Evolutionary conservation across 2,113 vertebrate species (phyloP), one percentile per base, ranked within the genome.

Genomic region (Tylochromis polylepis): DNA sequence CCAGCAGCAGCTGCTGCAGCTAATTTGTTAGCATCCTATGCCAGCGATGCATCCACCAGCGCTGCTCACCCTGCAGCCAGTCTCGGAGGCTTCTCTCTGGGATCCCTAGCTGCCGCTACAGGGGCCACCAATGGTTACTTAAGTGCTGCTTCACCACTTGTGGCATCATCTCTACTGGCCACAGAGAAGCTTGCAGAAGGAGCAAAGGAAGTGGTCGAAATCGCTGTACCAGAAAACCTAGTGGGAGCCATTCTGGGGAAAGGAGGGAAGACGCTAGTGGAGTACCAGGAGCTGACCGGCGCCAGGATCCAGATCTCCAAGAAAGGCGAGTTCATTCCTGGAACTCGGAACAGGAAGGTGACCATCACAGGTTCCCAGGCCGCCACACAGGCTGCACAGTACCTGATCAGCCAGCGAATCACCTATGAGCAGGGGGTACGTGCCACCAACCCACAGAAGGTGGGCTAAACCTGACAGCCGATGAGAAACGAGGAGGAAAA

Each of bases 221-320:
- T 98, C 9, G 98, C 98, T 1, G 98, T 98, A 89, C 98, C 98
- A 2, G 98, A 98, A 94, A 98, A 98, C 96, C 96, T 98, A 91
- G 98, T 98, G 84, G 98, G 98, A 67, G 98, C 98, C 95, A 98
- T 98, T 94, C 91, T 98, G 96, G 98, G 98, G 75, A 98, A 98
- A 89, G 98, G 98, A 84, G 98, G 98, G 87, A 98, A 98, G 96
- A 98, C 98, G 90, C 94, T 98, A 95, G 98, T 98, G 95, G 98
- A 98, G 95, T 98, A 98, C 95, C 98, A 98, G 96, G 98, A 98
- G 96, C 96, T 98, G 95, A 98, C 98, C 3, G 98, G 98, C 31
- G 98, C 98, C 90, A 95, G 98, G 89, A 98, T 98, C 95, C 98
- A 98, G 95, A 98, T 98, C 96, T 98, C 98, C 89, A 98, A 98